Percentiles rank a stretch among this genome's conserved stretches.
Evolutionary conservation across 2,888 invertebrate genomes (phyloP).

Genomic region (Hetaerina titia): DNA sequence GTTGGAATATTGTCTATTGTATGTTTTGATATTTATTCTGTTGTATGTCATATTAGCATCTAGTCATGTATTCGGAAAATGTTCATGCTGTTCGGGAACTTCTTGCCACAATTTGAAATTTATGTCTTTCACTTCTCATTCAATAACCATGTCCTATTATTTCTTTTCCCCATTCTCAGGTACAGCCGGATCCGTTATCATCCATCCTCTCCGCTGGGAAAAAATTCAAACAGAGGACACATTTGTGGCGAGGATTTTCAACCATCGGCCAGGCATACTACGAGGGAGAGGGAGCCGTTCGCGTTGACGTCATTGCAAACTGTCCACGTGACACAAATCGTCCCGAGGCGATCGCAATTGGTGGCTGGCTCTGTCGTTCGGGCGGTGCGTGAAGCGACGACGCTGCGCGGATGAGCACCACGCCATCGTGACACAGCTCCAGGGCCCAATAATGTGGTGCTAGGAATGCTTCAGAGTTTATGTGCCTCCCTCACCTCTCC

Average conservation of each 20-base stretch:
- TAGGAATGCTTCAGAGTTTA: not conserved
- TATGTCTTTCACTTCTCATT: no score
- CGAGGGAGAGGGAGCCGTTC: not conserved
- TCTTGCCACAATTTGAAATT: no score
- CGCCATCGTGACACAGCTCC: not conserved
- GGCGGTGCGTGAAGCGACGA: constrained; percentile 41
- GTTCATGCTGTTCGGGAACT: no score
- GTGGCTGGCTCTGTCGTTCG: constrained; percentile 1
- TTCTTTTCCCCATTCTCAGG: not conserved
- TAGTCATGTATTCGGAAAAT: no score
- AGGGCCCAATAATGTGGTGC: not conserved
- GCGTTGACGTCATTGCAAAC: not conserved
- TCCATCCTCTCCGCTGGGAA: not conserved
- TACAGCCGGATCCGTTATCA: not conserved
- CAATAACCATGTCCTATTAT: not conserved
- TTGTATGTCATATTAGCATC: no score
- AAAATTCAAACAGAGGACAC: not conserved
- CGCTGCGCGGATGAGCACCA: constrained; percentile 17
- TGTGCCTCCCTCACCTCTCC: no score
- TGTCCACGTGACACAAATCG: constrained; percentile 30
- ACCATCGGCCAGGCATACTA: not conserved
- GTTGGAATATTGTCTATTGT: no score
- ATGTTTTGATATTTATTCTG: no score
- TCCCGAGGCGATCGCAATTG: constrained; percentile 30
- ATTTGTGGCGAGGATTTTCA: not conserved